Conservation (phyloP, 2,113 vertebrate species). For the Tenrec ecaudatus region DNA sequence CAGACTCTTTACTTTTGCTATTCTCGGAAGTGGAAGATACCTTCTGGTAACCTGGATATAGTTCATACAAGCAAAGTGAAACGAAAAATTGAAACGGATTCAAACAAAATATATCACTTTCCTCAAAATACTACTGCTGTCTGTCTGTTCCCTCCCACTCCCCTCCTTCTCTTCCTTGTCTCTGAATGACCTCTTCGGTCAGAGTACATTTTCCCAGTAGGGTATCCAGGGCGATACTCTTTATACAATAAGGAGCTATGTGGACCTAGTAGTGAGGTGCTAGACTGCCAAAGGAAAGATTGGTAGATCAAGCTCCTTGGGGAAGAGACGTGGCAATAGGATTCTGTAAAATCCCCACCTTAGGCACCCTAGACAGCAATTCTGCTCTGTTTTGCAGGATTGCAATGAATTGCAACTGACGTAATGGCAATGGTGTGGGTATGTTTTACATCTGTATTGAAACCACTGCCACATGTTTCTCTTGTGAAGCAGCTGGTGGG, state of each 20-base stretch:
- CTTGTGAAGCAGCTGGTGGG: background rate
- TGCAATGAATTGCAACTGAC: too few relatives aligned
- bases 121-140: background rate
- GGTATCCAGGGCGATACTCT: background rate
- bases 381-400: too few relatives aligned
- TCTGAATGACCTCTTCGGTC: background rate
- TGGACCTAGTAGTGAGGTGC: too few relatives aligned
- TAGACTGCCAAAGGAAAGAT: too few relatives aligned
- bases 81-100: background rate
- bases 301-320: too few relatives aligned
- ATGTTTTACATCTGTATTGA: background rate
- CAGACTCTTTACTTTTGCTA: constrained; percentile 46
- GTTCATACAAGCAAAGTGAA: constrained; percentile 9
- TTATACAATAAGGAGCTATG: background rate
- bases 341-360: too few relatives aligned
- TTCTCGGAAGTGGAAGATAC: background rate
- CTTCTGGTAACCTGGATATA: constrained; percentile 8
- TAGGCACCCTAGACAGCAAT: too few relatives aligned
- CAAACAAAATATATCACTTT: background rate
- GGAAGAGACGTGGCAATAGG: too few relatives aligned
- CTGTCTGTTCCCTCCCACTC: background rate
- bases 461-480: background rate
- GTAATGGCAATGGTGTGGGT: too few relatives aligned
- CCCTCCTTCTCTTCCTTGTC: background rate
- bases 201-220: background rate